Evolutionary conservation across 1,140 invertebrate genomes (phyloP), one percentile per base, ranked within the genome.

Genomic region (Plectrocnemia conspersa): DNA sequence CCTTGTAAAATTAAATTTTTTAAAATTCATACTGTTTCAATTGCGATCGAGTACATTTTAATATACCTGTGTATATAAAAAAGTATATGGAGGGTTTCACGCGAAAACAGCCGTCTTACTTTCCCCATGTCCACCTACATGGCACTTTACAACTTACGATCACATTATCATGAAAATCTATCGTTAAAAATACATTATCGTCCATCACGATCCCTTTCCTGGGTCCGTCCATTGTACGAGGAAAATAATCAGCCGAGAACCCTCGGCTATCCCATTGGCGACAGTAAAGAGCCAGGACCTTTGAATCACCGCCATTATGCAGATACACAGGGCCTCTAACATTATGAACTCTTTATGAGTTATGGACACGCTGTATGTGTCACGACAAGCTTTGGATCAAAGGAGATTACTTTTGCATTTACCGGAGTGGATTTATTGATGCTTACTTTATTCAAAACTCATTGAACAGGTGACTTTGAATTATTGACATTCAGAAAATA

Each of bases 171-270:
- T 24, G 22, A 38, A 50, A 50, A 50, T 50, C 47, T 50, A 50
- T 50, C 47, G 47, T 50, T 50, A 50, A 50, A 50, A 50, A 50
- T 50, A 50, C 47, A 50, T 50, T 50, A 50, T 50, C 47, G 47
- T 50, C 47, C 38, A 50, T 50, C 47, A 50, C 32, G 47, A 11
- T 23, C 33, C 27, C 24, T 29, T 18, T 6, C n/a, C 10, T 29
- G 24, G 18, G 3, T 15, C 16, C 25, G 27, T 18, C 44, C 44
- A 47, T 47, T 47, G 24, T 47, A n/a, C 40, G 42, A 45, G 9
- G 29, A 45, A 25, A 21, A 45, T 25, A 21, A 24, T 7, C 40
- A 6, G n/a, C 2, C 10, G 6, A 10, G 41, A 19, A 11, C 16
- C 16, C 42, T 45, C n/a, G 32, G 32, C 16, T 35, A 15, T 4